Conservation (phyloP, 1,140 invertebrate genomes). For the Eupeodes corollae region DNA sequence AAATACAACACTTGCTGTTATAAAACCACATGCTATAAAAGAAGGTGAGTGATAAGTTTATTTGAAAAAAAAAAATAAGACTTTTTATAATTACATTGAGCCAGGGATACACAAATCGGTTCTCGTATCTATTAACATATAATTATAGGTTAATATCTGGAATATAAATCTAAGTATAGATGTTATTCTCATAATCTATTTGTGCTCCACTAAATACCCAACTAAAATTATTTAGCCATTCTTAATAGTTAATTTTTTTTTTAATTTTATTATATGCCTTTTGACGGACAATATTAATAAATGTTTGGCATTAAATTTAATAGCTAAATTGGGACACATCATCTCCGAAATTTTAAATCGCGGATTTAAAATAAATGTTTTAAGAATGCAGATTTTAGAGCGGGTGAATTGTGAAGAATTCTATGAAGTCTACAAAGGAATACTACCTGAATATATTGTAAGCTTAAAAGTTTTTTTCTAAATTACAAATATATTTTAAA, state of each 20-base stretch:
- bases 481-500: slow-evolving; percentile 5
- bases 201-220: too few species aligned
- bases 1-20: slow-evolving; percentile 64
- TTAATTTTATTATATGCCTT: too few species aligned
- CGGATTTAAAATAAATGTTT: slow-evolving; percentile 64
- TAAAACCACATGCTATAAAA: slow-evolving; percentile 83
- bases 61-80: too few species aligned
- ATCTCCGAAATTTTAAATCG: slow-evolving; percentile 60
- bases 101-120: neutral
- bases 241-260: too few species aligned
- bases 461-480: slow-evolving; percentile 22
- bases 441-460: slow-evolving; percentile 71
- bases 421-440: slow-evolving; percentile 87
- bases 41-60: slow-evolving; percentile 46
- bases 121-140: too few species aligned
- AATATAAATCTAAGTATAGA: too few species aligned
- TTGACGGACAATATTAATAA: too few species aligned
- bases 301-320: too few species aligned
- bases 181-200: too few species aligned
- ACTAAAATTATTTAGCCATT: too few species aligned
- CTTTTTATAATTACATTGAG: neutral
- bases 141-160: too few species aligned
- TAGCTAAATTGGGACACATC: slow-evolving; percentile 51
- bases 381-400: slow-evolving; percentile 69
- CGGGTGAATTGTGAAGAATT: slow-evolving; percentile 78